Evolutionary conservation across 2,113 vertebrate species (phyloP), one percentile per base, ranked within the genome.

Genomic region (Parus major): DNA sequence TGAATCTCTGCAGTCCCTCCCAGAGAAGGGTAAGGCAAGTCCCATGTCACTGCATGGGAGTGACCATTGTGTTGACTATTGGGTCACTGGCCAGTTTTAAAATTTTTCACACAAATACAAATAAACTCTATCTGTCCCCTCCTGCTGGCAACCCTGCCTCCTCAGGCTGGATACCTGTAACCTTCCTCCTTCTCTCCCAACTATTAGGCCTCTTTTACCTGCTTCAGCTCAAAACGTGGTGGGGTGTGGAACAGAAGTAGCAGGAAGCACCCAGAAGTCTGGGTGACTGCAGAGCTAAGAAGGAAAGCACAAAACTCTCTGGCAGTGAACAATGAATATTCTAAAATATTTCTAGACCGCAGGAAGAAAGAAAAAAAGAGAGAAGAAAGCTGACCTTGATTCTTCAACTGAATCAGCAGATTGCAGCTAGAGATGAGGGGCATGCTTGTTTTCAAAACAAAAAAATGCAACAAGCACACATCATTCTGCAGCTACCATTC

Each of bases 61-160:
- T 10, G 21, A 35, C 29, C 41, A 9, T 2, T 2, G 0, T 12
- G 44, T 7, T 52, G 35, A 41, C 46, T 0, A 5, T 0, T 47
- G 33, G 10, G 35, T 56, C 39, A 49, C 35, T 6, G 18, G 39
- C 11, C 55, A 59, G 6, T 29, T 50, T 81, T 28, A 53, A 61
- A 57, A 42, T 27, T 36, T 50, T 47, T n/a, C 41, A 35, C 2
- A 6, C 31, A 29, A 73, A 72, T 2, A 73, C 18, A 64, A 76
- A 69, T 8, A 1, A 2, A 20, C 52, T 49, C 5, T 7, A n/a
- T 31, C 23, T 41, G 22, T 12, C 23, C 29, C 23, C n/a, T 36
- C 78, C 18, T 73, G 12, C 33, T 59, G 12, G 36, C 19, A 59
- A 36, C 20, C 20, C 33, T 76, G 24, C 14, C 44, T 79, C 44